Base-by-base conservation (phyloP, 2,113 vertebrate species). In the Pachycephala philippinensis region DNA sequence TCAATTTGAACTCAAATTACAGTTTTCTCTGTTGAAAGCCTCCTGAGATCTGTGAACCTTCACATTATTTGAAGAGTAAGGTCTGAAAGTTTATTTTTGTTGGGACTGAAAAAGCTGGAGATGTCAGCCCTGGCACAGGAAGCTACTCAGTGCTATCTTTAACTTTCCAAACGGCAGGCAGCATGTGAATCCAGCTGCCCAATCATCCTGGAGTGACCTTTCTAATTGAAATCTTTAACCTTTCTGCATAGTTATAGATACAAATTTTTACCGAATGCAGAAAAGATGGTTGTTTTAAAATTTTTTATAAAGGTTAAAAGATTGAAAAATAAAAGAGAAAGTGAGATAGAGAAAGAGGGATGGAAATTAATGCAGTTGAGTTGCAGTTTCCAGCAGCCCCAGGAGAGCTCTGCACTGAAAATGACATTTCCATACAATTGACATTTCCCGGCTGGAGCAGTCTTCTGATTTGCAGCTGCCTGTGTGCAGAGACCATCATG, bases 351-450 rank as follows among this genome's bases (percentile, higher is more conserved):
- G 61, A 53, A 81, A 80, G 86, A 89, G 39, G 40, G 24, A 87
- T 95, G 65, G 84, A 97, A 95, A 96, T 97, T 82, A 97, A 91
- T 94, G 92, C 90, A 77, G 76, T 31, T 74, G 57, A 86, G 76
- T 79, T 93, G 93, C 74, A 65, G 91, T 59, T 89, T 77, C 75
- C 68, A 71, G 88, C 78, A 90, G 94, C 89, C 96, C 44, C 75
- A 15, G 90, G 93, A 95, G 86, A 83, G 47, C 44, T 70, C 44
- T 90, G 83, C 76, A 60, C 76, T 92, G 92, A 93, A 82, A 89
- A 87, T 97, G 97, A 96, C 96, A 97, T 97, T 97, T 97, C 89
- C 95, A 96, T 95, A 94, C 95, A 95, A 97, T 91, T 96, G 97
- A 97, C 94, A 95, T 97, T 95, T 95, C 56, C 87, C 1, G 10